phyloP scores from a whole-genome alignment of 2,797 vertebrate genomes.

The Saxicola maurus region DNA sequence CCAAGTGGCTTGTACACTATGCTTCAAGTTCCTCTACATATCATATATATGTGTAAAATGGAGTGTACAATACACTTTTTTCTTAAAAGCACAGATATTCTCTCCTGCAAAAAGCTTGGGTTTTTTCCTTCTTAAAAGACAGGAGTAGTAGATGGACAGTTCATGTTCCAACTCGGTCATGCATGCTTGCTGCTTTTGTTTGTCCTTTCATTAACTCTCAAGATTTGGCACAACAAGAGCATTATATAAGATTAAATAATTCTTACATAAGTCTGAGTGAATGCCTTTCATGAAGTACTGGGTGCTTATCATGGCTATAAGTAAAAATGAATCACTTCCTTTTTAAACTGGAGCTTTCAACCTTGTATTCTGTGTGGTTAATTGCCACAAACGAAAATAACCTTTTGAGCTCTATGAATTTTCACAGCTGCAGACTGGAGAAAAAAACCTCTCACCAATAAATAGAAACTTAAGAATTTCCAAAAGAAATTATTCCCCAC shows the following conservation, averaged over 20 bases:
- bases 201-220: constrained; percentile 32
- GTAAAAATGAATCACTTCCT: constrained; percentile 56
- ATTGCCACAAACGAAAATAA: constrained; percentile 52
- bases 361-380: constrained; percentile 33
- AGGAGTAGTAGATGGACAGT: background rate
- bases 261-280: constrained; percentile 39
- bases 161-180: background rate
- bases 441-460: background rate
- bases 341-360: constrained; percentile 23
- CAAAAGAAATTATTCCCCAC: constrained; percentile 16
- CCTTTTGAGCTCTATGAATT: constrained; percentile 42
- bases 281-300: constrained; percentile 22
- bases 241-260: constrained; percentile 50
- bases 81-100: background rate
- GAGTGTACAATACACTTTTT: background rate
- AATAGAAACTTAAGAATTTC: constrained; percentile 39
- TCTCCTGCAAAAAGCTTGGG: background rate
- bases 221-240: constrained; percentile 36
- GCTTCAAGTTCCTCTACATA: background rate
- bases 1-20: background rate
- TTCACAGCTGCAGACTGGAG: constrained; percentile 37
- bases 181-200: constrained; percentile 27
- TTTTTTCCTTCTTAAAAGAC: background rate
- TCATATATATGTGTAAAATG: background rate
- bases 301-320: constrained; percentile 14